phyloP scores from a whole-genome alignment of 1,140 invertebrate genomes.

The Plodia interpunctella region DNA sequence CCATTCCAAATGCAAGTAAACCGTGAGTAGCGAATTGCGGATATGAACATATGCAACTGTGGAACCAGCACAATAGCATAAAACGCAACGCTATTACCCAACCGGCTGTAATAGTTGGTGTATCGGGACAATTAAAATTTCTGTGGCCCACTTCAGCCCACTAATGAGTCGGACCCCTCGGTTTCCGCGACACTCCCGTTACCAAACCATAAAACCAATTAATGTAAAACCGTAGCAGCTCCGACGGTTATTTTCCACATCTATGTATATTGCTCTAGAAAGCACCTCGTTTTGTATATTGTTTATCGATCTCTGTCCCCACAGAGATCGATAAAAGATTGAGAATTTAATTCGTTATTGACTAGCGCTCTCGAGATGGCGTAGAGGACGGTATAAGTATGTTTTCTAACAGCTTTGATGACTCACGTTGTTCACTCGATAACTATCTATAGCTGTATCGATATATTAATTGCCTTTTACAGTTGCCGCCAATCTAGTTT shows the following conservation, averaged over 20 bases:
- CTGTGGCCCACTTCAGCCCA: conserved; percentile 51
- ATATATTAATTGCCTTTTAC: conserved; percentile 12
- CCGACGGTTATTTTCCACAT: conserved; percentile 37
- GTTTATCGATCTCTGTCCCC: conserved; percentile 29
- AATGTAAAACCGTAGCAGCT: conserved; percentile 40
- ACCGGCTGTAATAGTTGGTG: conserved; percentile 5
- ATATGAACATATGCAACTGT: background rate
- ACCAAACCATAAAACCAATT: conserved; percentile 50
- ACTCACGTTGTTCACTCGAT: background rate
- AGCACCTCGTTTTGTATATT: conserved; percentile 28
- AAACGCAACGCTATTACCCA: background rate
- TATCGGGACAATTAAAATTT: conserved; percentile 51
- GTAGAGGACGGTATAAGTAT: background rate
- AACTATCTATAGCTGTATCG: background rate
- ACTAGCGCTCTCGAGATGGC: background rate
- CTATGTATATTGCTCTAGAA: conserved; percentile 25
- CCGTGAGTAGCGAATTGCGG: background rate
- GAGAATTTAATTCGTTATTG: background rate
- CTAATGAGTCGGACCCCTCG: conserved; percentile 47
- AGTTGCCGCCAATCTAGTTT: conserved; percentile 12
- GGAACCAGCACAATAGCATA: background rate
- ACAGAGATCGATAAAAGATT: background rate
- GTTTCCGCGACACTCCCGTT: conserved; percentile 31
- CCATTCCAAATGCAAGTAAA: background rate
- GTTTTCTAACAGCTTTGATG: conserved; percentile 14